Evolutionary conservation across 2,888 invertebrate genomes (phyloP), one percentile per base, ranked within the genome.

Genomic region (Sipha maydis): DNA sequence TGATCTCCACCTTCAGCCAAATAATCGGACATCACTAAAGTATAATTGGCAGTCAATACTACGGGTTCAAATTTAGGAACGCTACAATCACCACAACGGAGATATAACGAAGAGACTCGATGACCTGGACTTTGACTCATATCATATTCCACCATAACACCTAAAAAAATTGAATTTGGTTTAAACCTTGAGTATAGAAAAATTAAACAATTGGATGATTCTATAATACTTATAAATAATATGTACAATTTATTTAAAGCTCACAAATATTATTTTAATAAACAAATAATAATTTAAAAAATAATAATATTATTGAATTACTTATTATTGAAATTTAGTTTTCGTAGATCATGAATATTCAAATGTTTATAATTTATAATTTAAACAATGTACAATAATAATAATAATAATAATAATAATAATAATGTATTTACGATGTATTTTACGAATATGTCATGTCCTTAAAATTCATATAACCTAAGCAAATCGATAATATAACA

Each of bases 1-100:
- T 95, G 95, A 92, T 97, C 97, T 0, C 97, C 97, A 0, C 97
- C 97, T 69, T 92, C 92, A 0, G 94, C 92, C 86, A 97, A 90
- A 92, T 95, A 97, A 48, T 94, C 93, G 0, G 94, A 93, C 90
- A 95, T 93, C 8, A 96, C 92, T 48, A 97, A 92, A 61, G 93
- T 94, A 91, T 97, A 97, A 38, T 92, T 92, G 56, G 92, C 91
- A 48, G 93, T 92, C 21, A 92, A 91, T 31, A 94, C 92, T 4
- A 97, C 90, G 0, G 93, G 92, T 8, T 92, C 92, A 89, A 94
- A 95, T 1, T 90, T 90, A 0, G 96, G 96, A 14, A 95, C 92
- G 1, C 92, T 91, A 91, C 98, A 98, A 5, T 93, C 91, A 11
- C 94, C 94, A 91, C 97, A 98, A 5, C 95, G 93, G 0, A 94